A percentile compares a stretch with the other conserved stretches of the same genome.
These are phyloP conservation scores for Eulemur rufifrons DNA, from an alignment of 2,113 vertebrate genomes.

Conservation along the genomic window DNA sequence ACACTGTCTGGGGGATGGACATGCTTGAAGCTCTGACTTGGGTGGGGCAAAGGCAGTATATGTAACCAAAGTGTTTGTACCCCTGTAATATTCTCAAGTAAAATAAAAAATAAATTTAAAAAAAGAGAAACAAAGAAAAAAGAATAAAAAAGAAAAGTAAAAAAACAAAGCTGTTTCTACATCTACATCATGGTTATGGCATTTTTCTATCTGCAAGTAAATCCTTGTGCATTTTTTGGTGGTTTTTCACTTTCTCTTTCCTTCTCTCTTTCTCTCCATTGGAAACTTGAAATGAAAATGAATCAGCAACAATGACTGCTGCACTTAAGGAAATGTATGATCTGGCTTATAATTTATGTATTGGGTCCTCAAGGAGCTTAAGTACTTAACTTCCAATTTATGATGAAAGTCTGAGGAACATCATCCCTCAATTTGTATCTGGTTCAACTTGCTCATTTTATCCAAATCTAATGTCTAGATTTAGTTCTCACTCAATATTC, in stretches of 20 bases:
- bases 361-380: constrained; percentile 35
- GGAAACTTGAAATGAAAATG: constrained; percentile 53
- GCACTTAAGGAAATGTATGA: constrained; percentile 69
- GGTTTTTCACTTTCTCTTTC: not conserved
- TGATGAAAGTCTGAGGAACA: constrained; percentile 5
- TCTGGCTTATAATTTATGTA: constrained; percentile 69
- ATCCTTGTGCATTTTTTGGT: not conserved
- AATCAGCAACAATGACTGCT: constrained; percentile 54
- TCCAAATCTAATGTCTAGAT: not conserved
- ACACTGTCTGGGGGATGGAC: too few relatives aligned
- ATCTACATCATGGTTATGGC: not conserved
- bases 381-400: constrained; percentile 62
- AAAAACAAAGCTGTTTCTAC: not conserved
- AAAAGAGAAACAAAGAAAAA: too few relatives aligned
- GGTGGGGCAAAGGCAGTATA: too few relatives aligned
- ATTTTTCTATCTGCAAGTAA: not conserved
- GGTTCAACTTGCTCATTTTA: constrained; percentile 23
- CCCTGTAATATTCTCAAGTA: too few relatives aligned
- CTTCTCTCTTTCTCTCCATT: not conserved
- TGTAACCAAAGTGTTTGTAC: too few relatives aligned
- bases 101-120: too few relatives aligned
- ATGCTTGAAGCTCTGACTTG: too few relatives aligned
- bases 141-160: constrained; percentile 7
- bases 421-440: constrained; percentile 25
- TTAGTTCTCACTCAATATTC: not conserved